Evolutionary conservation across 2,888 invertebrate species (phyloP), one percentile per base, ranked within the genome.

Genomic region (Tolmerus cingulatus): DNA sequence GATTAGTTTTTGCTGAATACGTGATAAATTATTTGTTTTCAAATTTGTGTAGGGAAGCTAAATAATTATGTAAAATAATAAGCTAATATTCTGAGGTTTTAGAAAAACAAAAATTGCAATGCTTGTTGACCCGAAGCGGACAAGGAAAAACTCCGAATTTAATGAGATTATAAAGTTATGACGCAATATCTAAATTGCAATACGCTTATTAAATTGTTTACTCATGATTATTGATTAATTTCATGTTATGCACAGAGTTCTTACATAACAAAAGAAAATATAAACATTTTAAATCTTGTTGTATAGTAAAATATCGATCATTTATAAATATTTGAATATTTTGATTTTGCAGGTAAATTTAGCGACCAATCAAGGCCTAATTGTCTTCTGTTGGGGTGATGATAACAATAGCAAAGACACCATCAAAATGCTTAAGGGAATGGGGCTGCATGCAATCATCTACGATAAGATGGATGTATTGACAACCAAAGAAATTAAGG

Each of bases 351-450:
- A 96, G 95, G 95, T 98, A 14, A 95, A 96, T 90, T 92, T 96
- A 89, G 97, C 96, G 2, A 96, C 95, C 89, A 95, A 96, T 90
- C 95, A 95, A 19, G 97, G 97, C 14, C 94, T 99, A 86, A 95
- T 98, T 5, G 95, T 98, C 89, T 99, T 99, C 93, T 98, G 98
- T 91, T 99, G 99, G 99, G 99, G 99, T 37, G 98, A 98, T 90
- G 98, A 98, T 90, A 97, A 98, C 91, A 98, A 98, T 90, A 96
- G 97, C 92, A 96, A 96, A 89, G 95, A 95, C 74, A 97, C 96
- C 0, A 97, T 98, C 87, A 95, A 95, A 90, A 95, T 96, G 91
- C 94, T 99, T 46, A 98, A 98, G 92, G 95, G 96, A 89, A 94
- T 98, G 90, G 98, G 98, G 1, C 94, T 99, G 51, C 98, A 99